These are phyloP conservation scores for Hydrolagus affinis DNA, from an alignment of 2,113 vertebrate genomes.

Conservation along the genomic window DNA sequence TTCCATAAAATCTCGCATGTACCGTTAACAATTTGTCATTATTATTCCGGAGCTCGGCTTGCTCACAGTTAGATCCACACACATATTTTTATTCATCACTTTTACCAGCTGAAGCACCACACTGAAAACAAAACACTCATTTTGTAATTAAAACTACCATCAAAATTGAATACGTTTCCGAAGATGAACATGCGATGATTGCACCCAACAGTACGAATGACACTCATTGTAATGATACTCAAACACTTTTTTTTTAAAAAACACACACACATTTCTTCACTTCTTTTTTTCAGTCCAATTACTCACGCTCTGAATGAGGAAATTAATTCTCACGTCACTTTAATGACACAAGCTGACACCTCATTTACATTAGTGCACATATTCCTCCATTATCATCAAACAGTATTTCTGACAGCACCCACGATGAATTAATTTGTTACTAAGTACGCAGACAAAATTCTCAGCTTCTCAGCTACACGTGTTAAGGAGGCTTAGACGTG, in stretches of 20 bases:
- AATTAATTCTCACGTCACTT: neutral
- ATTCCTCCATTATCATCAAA: neutral
- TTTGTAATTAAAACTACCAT: neutral
- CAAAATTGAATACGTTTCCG: neutral
- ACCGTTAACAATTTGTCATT: too few relatives aligned
- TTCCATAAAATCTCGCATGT: too few relatives aligned
- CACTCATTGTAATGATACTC: neutral
- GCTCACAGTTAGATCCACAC: neutral
- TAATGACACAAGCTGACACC: neutral
- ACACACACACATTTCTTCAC: neutral
- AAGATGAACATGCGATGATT: neutral
- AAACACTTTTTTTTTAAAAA: neutral
- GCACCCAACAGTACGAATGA: neutral
- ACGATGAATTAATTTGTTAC: neutral
- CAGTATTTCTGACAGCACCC: neutral
- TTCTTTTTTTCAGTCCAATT: neutral
- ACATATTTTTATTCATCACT: neutral
- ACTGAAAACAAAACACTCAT: neutral
- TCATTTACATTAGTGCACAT: neutral
- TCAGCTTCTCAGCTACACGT: too few relatives aligned
- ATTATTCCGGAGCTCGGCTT: neutral
- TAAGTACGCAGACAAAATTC: neutral
- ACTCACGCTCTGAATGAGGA: neutral
- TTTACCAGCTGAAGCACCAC: too few relatives aligned
- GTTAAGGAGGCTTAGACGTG: too few relatives aligned